Evolutionary conservation across 2,888 invertebrate species (phyloP).

Genomic region (Athalia circularis): DNA sequence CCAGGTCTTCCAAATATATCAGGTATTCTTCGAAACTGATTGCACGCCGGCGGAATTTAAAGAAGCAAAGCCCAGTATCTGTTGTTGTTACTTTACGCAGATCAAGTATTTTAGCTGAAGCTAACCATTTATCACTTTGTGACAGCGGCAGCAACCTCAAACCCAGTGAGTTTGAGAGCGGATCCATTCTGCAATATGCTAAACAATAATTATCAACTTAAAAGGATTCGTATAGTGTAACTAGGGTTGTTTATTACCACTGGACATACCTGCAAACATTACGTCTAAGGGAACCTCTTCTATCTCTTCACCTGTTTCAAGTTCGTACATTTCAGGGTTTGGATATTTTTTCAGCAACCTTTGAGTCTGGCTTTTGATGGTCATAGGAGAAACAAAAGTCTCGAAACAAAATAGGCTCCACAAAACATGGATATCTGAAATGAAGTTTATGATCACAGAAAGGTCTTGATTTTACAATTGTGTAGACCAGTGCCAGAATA

Average conservation of each 20-base stretch:
- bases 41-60: slow-evolving; percentile 66
- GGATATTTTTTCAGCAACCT: background rate
- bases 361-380: background rate
- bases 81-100: slow-evolving; percentile 62
- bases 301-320: slow-evolving; percentile 35
- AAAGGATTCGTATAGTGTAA: background rate
- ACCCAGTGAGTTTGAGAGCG: slow-evolving; percentile 55
- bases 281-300: slow-evolving; percentile 56
- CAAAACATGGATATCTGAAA: background rate
- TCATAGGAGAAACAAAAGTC: slow-evolving; percentile 15
- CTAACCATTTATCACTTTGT: slow-evolving; percentile 64
- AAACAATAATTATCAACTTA: slow-evolving; percentile 25
- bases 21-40: slow-evolving; percentile 62
- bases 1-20: slow-evolving; percentile 59
- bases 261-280: slow-evolving; percentile 60
- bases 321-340: slow-evolving; percentile 22
- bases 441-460: too few species aligned
- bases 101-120: slow-evolving; percentile 61
- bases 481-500: background rate
- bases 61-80: slow-evolving; percentile 64
- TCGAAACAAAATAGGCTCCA: background rate
- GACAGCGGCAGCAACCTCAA: slow-evolving; percentile 61
- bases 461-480: background rate
- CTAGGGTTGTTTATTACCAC: background rate
- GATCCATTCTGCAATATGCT: slow-evolving; percentile 65